phyloP scores from a whole-genome alignment of 2,797 vertebrate species.

The Clarias platycephalus region DNA sequence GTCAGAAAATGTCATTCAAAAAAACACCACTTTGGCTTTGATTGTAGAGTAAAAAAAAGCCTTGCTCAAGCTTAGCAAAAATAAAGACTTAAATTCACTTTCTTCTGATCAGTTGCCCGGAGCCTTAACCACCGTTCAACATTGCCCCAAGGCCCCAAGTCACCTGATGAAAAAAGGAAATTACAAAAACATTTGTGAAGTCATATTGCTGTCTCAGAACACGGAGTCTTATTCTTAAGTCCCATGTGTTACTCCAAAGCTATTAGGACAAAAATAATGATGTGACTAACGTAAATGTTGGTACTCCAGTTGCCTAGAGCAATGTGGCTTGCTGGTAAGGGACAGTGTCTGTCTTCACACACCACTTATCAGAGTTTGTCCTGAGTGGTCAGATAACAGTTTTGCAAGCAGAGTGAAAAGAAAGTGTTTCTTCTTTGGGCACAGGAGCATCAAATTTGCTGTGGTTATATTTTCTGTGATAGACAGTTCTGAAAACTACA shows the following conservation, averaged over 20 bases:
- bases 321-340: background rate
- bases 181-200: background rate
- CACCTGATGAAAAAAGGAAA: background rate
- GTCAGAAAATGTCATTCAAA: background rate
- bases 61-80: background rate
- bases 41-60: background rate
- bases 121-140: background rate
- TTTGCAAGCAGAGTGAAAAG: background rate
- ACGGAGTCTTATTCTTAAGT: background rate
- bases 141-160: background rate
- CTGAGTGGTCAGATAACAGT: background rate
- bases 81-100: background rate
- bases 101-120: background rate
- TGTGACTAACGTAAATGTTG: background rate
- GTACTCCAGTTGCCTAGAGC: background rate
- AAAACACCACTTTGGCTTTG: background rate
- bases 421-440: background rate
- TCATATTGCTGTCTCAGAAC: background rate
- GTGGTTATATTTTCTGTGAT: background rate
- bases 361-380: background rate
- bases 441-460: background rate
- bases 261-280: background rate
- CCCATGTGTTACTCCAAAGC: background rate
- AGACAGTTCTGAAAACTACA: background rate
- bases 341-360: background rate